Conservation (phyloP, 2,797 vertebrate genomes). For the Ceyx erithaca region DNA sequence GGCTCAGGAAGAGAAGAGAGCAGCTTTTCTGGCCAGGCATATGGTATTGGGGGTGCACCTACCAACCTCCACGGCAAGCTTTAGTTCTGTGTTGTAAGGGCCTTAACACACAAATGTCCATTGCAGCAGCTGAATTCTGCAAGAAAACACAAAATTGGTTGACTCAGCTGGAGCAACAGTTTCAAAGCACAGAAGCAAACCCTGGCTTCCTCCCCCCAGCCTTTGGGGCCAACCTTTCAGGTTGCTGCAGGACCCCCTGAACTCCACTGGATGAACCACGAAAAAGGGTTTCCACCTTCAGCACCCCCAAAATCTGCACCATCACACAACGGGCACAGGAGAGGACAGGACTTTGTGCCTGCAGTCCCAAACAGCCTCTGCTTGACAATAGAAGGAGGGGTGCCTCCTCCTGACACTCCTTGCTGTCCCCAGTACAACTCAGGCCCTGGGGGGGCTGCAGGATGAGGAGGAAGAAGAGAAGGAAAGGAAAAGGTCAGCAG, state of each 20-base stretch:
- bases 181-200: background rate
- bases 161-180: background rate
- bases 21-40: accelerated
- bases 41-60: background rate
- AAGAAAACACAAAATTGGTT: background rate
- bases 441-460: background rate
- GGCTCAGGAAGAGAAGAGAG: background rate
- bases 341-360: background rate
- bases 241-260: background rate
- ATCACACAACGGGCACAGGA: background rate
- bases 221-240: background rate
- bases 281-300: background rate
- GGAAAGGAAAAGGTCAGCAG: background rate
- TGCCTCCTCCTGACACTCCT: background rate
- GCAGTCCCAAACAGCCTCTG: background rate
- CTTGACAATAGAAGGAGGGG: background rate
- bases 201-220: background rate
- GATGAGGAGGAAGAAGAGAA: background rate
- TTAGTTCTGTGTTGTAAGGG: background rate
- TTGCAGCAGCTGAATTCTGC: background rate
- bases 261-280: background rate
- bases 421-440: background rate
- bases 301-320: background rate
- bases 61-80: background rate
- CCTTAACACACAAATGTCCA: background rate